phyloP scores from a whole-genome alignment of 1,140 invertebrate genomes.

The Heliothis virescens region DNA sequence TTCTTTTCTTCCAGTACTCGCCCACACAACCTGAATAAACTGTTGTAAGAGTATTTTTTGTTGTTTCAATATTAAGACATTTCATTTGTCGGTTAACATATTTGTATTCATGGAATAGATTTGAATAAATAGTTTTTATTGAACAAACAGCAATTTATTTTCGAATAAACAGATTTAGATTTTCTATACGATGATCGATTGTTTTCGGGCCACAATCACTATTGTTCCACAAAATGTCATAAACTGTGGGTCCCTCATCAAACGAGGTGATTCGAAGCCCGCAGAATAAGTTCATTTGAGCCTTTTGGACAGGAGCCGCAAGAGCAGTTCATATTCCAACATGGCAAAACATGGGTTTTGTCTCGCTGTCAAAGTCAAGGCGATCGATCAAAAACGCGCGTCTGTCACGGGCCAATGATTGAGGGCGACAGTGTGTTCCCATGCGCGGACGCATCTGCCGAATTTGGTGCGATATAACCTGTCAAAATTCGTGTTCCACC shows the following conservation, averaged over 20 bases:
- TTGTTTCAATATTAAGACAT: slow-evolving; percentile 28
- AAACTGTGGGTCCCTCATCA: slow-evolving; percentile 41
- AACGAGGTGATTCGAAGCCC: not conserved
- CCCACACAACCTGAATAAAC: slow-evolving; percentile 6
- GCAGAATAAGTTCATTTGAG: slow-evolving; percentile 48
- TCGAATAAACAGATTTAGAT: not conserved
- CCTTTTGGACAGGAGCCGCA: slow-evolving; percentile 32
- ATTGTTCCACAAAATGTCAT: slow-evolving; percentile 40
- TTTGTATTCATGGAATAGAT: not conserved
- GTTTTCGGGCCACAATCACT: not conserved
- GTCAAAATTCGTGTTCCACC: slow-evolving; percentile 52
- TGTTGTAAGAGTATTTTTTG: slow-evolving; percentile 2
- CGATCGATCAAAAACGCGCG: slow-evolving; percentile 65
- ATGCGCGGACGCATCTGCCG: slow-evolving; percentile 61
- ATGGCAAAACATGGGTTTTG: slow-evolving; percentile 53
- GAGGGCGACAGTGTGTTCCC: slow-evolving; percentile 51
- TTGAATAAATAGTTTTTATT: slow-evolving; percentile 6
- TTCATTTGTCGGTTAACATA: slow-evolving; percentile 1
- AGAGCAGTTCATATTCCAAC: slow-evolving; percentile 41
- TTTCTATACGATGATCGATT: slow-evolving; percentile 32
- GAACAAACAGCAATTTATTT: not conserved
- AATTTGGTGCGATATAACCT: slow-evolving; percentile 60
- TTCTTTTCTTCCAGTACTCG: slow-evolving; percentile 15
- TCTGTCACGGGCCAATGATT: slow-evolving; percentile 64
- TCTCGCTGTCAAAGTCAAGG: slow-evolving; percentile 54